Conservation (phyloP, 2,797 vertebrate species). For the Streptopelia turtur region DNA sequence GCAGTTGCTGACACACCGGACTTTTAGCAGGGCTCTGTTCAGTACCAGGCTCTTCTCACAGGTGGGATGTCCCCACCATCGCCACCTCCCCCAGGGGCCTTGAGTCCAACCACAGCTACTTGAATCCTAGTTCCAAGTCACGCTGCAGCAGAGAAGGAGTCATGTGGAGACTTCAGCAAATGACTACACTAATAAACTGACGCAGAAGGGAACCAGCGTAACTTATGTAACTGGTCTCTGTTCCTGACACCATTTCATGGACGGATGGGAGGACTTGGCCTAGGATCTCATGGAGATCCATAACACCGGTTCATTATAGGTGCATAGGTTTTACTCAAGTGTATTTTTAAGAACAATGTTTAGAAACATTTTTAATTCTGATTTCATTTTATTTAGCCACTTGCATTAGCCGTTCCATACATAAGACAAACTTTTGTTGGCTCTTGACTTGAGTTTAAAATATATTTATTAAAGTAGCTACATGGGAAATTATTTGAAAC, state of each 20-base stretch:
- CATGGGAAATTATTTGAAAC: neutral
- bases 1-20: neutral
- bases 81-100: neutral
- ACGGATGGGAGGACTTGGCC: neutral
- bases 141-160: neutral
- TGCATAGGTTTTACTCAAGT: neutral
- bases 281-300: neutral
- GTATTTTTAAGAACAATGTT: neutral
- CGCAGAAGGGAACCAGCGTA: neutral
- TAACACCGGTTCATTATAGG: neutral
- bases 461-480: neutral
- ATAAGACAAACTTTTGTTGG: conserved; percentile 5
- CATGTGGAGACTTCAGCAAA: rapidly evolving
- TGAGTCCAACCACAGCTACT: neutral
- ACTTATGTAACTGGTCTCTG: neutral
- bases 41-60: neutral
- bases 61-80: neutral
- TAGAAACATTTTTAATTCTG: neutral
- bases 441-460: conserved; percentile 23
- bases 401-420: neutral
- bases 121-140: neutral
- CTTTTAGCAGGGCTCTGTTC: neutral
- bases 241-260: neutral
- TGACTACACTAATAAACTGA: neutral
- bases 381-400: neutral